A percentile compares a stretch with the other conserved stretches of the same genome.
These are phyloP conservation scores for Anarrhichthys ocellatus DNA, from an alignment of 2,113 vertebrate genomes.

Conservation along the genomic window DNA sequence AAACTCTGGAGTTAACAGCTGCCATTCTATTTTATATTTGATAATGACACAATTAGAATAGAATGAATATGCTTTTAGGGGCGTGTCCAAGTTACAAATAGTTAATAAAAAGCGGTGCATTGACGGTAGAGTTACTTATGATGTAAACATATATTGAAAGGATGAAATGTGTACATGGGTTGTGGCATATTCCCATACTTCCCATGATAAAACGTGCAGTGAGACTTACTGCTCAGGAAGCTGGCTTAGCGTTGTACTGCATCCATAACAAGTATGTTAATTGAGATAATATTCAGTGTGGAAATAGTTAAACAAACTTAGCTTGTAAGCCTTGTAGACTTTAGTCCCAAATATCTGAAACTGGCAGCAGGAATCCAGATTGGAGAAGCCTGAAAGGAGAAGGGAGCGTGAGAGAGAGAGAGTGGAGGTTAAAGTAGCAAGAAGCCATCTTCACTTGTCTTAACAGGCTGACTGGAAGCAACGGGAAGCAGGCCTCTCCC, in stretches of 20 bases:
- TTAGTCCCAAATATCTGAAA: slow-evolving; percentile 6
- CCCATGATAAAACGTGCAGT: background rate
- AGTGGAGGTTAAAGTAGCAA: slow-evolving; percentile 31
- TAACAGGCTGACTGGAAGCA: slow-evolving; percentile 67
- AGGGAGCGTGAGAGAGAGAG: slow-evolving; percentile 28
- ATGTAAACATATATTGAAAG: background rate
- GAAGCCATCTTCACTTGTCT: slow-evolving; percentile 58
- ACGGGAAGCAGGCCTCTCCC: slow-evolving; percentile 69
- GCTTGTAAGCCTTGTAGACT: slow-evolving; percentile 10
- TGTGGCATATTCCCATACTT: background rate
- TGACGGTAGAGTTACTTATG: background rate
- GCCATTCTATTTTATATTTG: background rate
- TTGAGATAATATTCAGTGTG: slow-evolving; percentile 9
- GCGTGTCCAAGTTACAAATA: background rate
- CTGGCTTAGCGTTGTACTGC: background rate
- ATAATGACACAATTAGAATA: background rate
- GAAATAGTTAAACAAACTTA: slow-evolving; percentile 17
- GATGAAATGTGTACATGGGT: background rate
- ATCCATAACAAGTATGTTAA: background rate
- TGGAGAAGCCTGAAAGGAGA: background rate
- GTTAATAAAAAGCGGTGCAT: background rate
- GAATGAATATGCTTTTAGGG: background rate
- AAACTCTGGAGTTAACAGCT: background rate
- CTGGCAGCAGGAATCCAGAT: slow-evolving; percentile 17
- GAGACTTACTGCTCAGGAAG: background rate